Evolutionary conservation across 2,113 vertebrate species (phyloP), one percentile per base, ranked within the genome.

Genomic region (Athene noctua): DNA sequence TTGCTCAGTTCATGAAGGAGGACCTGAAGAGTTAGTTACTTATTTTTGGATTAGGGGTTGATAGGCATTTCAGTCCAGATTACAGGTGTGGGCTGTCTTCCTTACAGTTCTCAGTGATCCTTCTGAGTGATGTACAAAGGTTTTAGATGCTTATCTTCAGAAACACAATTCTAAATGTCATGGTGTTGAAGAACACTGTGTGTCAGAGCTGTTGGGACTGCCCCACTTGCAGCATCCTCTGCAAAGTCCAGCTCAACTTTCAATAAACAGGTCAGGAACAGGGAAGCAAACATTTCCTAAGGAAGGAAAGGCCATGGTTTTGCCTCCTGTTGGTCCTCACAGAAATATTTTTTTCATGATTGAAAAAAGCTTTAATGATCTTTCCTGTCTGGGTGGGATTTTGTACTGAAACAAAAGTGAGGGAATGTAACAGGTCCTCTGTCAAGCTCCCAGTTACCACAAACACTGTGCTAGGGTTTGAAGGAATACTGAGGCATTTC

Each of bases 111-210:
- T 74, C 57, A n/a, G 6, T n/a, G 32, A 27, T 68, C 22, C 15
- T 62, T 80, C 30, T 51, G 21, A n/a, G 22, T 6, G 21, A 34
- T 0, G 0, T 58, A 59, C 5, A 80, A 40, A n/a, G 18, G 3
- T 75, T 71, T 86, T 74, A 32, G 8, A 14, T 36, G 23, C 6
- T 83, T 88, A 16, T 49, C 29, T 42, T 74, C 46, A 49, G 62
- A 92, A 88, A 86, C 54, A 49, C 4, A 49, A 5, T 73, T 88
- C 66, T 86, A 73, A 81, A 42, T 19, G 9, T 18, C 15, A 5
- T 22, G 10, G 3, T 68, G 30, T 26, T 1, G 4, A 68, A 70
- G 44, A 75, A 44, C 18, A 73, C 22, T 5, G 4, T 23, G 12
- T 11, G 16, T 74, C 44, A 42, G 8, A 62, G 21, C 27, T 61